A percentile compares a stretch with the other conserved stretches of the same genome.
These are phyloP conservation scores for Cynopterus sphinx DNA, from an alignment of 2,797 vertebrate genomes.

Conservation along the genomic window DNA sequence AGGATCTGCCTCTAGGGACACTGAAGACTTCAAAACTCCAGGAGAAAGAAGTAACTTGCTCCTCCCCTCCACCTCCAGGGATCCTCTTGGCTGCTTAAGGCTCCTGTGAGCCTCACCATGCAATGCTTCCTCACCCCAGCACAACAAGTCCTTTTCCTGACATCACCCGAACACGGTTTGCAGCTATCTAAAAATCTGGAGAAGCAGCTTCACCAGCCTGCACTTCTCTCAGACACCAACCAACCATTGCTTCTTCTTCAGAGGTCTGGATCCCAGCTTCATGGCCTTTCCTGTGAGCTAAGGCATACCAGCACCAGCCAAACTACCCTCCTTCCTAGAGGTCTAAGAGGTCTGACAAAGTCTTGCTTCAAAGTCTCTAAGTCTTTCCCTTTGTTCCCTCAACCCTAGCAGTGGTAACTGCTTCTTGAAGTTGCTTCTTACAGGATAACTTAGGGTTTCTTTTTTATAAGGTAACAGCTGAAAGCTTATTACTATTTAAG, in stretches of 20 bases:
- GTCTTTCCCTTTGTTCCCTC: neutral
- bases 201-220: neutral
- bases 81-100: neutral
- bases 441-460: neutral
- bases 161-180: neutral
- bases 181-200: neutral
- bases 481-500: neutral
- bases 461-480: neutral
- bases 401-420: neutral
- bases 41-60: neutral
- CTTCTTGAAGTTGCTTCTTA: neutral
- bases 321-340: neutral
- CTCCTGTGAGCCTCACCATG: neutral
- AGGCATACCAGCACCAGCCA: fast-evolving
- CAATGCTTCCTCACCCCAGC: too few species aligned
- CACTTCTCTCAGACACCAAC: neutral
- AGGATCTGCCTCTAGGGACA: neutral
- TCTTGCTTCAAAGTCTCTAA: neutral
- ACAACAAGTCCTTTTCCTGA: neutral
- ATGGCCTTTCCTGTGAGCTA: neutral
- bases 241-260: neutral
- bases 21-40: neutral
- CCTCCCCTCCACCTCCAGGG: fast-evolving
- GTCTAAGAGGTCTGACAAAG: neutral
- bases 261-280: neutral